Base-by-base conservation (phyloP, 2,888 invertebrate genomes). In the Enchytraeus crypticus region DNA sequence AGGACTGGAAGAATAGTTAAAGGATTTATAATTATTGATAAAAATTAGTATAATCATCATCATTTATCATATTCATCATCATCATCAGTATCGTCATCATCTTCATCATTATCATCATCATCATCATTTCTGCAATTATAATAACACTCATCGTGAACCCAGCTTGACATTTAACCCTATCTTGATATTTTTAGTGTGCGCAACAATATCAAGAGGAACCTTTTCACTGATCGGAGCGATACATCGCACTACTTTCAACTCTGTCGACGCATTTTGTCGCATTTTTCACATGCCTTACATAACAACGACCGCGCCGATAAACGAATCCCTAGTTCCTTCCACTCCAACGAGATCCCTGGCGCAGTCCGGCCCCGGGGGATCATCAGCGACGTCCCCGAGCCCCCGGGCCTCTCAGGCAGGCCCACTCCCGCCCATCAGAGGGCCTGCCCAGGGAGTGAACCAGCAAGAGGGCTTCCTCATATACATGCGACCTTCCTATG, bases 401-500 rank as follows among this genome's bases (percentile, higher is more conserved):
- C 43, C 38, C 56, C 23, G 11, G 11, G 43, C 46, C n/a, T 56
- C 8, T 30, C 38, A 45, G 23, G 38, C 11, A 38, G 38, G 38
- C 11, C 38, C 38, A 18, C 18, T 18, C 11, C 38, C 38, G 8
- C 11, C 11, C 8, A 18, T 38, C 38, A 8, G 32, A 23, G 34
- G 34, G 23, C 32, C 29, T 34, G 23, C 21, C 8, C n/a, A n/a
- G n/a, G n/a, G n/a, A n/a, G n/a, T n/a, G n/a, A n/a, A n/a, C n/a
- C n/a, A n/a, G n/a, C n/a, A n/a, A n/a, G 23, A 26, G 4, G 59
- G 47, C 32, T 65, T 55, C 55, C 21, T 62, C 8, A 38, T 77
- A 53, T 70, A 71, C 79, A 88, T 97, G 87, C 85, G 92, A 66
- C 96, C 96, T 45, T 90, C 93, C 81, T 93, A 93, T 81, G 92